Percentiles rank a stretch among this genome's conserved stretches.
These are phyloP conservation scores for Anser brachyrhynchus DNA, from an alignment of 2,113 vertebrate genomes.

Conservation along the genomic window DNA sequence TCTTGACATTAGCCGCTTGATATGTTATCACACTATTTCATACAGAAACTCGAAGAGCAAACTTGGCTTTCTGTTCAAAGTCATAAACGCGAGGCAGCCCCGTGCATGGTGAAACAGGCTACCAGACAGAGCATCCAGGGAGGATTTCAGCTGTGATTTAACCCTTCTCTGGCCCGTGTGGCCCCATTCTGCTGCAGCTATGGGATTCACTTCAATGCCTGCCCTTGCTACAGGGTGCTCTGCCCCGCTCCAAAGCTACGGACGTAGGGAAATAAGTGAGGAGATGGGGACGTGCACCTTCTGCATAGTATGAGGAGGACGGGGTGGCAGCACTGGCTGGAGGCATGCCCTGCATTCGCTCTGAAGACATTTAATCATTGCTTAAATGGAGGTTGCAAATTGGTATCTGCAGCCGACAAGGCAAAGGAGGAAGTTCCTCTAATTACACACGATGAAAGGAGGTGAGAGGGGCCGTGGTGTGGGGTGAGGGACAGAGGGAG, in stretches of 20 bases:
- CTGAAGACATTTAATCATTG: accelerated
- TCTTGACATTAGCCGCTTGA: constrained; percentile 27
- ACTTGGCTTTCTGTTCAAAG: constrained; percentile 16
- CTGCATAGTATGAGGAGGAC: neutral
- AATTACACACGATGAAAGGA: constrained; percentile 4
- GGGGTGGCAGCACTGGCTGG: neutral
- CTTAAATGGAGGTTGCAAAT: neutral
- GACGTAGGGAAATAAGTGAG: accelerated
- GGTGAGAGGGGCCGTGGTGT: neutral
- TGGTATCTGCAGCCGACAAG: neutral
- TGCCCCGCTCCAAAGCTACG: neutral
- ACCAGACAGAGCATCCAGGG: neutral
- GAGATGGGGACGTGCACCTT: neutral
- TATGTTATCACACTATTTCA: constrained; percentile 46
- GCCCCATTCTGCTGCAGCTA: neutral
- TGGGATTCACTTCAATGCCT: neutral
- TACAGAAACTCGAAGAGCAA: neutral
- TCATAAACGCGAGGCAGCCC: neutral
- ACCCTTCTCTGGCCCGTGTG: neutral
- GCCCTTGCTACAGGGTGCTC: neutral
- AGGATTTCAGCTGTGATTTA: neutral
- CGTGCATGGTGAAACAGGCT: neutral
- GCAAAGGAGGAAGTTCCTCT: constrained; percentile 4
- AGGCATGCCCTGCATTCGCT: neutral
- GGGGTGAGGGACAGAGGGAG: neutral